A percentile compares a stretch with the other conserved stretches of the same genome.
These are phyloP conservation scores for Trachelus stipa DNA, from an alignment of 2,888 invertebrate species.

Conservation along the genomic window DNA sequence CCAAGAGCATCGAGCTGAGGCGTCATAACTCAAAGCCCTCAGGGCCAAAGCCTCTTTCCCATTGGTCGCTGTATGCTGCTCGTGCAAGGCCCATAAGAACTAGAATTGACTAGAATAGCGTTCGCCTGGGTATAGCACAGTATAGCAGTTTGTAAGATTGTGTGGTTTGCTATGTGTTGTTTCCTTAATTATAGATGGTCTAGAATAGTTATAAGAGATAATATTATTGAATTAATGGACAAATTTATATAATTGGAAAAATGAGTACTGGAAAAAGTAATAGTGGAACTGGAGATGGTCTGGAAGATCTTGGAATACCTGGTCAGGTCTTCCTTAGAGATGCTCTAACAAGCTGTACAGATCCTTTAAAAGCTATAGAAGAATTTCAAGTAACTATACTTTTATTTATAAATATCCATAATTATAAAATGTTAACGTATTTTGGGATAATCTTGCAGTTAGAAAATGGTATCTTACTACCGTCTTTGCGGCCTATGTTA, in stretches of 20 bases:
- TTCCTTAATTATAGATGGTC: no score
- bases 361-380: constrained; percentile 97
- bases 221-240: no score
- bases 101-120: no score
- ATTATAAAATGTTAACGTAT: constrained; percentile 6
- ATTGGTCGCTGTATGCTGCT: no score
- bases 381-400: constrained; percentile 83
- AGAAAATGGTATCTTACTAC: constrained; percentile 91
- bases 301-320: constrained; percentile 88
- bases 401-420: constrained; percentile 10
- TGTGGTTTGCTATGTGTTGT: no score
- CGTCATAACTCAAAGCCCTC: no score
- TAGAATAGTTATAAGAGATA: no score
- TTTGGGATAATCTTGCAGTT: constrained; percentile 68
- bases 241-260: neutral
- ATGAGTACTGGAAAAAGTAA: constrained; percentile 56
- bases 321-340: constrained; percentile 88
- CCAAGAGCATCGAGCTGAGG: no score
- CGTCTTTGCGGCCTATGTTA: constrained; percentile 93
- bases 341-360: constrained; percentile 94
- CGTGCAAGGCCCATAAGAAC: no score
- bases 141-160: no score
- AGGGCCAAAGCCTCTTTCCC: no score
- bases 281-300: constrained; percentile 70
- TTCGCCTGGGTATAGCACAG: no score